phyloP scores from a whole-genome alignment of 2,888 invertebrate species.

The Eristalinus sepulchralis region DNA sequence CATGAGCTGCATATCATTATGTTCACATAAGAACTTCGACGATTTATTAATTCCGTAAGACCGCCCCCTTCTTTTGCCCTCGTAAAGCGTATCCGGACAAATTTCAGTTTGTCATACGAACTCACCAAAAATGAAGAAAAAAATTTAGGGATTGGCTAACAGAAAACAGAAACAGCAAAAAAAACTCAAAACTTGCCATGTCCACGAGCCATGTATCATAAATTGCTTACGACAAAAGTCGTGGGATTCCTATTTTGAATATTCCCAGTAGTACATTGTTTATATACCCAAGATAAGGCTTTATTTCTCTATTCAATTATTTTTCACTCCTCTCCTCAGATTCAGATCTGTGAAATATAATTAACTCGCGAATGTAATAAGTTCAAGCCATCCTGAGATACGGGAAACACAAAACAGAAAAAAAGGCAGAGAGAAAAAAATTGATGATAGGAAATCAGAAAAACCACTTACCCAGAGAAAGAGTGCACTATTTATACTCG shows the following conservation, averaged over 20 bases:
- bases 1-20: background rate
- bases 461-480: constrained; percentile 44
- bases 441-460: background rate
- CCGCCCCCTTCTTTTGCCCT: background rate
- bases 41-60: background rate
- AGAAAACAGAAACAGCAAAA: background rate
- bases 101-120: background rate
- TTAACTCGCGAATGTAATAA: background rate
- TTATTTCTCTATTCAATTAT: background rate
- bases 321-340: background rate
- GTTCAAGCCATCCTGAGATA: background rate
- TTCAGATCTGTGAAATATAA: constrained; percentile 1
- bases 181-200: background rate
- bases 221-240: background rate
- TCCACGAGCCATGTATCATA: background rate
- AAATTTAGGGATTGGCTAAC: constrained; percentile 8
- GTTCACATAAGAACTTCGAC: background rate
- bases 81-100: background rate
- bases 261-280: background rate
- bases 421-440: background rate
- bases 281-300: background rate
- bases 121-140: background rate
- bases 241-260: background rate
- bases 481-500: constrained; percentile 23
- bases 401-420: background rate